Evolutionary conservation across 2,113 vertebrate species (phyloP), one percentile per base, ranked within the genome.

Genomic region (Rhipidura dahli): DNA sequence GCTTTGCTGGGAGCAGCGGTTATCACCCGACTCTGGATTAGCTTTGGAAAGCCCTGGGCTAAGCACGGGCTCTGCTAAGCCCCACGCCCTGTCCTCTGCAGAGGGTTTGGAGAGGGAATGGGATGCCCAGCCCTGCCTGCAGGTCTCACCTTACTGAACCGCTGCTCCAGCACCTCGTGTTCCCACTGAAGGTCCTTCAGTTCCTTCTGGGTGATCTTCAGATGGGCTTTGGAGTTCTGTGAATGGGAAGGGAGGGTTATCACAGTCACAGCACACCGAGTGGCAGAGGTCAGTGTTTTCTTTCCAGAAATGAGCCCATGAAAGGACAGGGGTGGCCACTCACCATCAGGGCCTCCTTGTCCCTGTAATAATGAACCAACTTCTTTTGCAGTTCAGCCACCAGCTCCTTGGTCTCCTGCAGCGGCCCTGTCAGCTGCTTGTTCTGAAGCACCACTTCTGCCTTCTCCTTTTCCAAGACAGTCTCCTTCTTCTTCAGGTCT

Each of bases 171-270:
- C 27, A 98, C 97, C 60, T 99, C 98, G 0, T 98, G 96, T 17
- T 99, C 98, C 97, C 97, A 98, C 92, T 97, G 98, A n/a, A 99
- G 96, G 33, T 98, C 98, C 80, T 98, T 98, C 71, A 99, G 91
- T 3, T 98, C 97, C 56, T 98, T 98, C 69, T 98, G 98, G 3
- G 96, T 84, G 13, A 98, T 73, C 90, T 97, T 99, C 93, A 98
- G 89, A 21, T 85, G 97, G 57, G 98, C 98, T 84, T 94, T 98
- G 8, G 96, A 68, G 35, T 97, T 93, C 99, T 99, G 96, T 13
- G 9, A 83, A 84, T 0, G 2, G 53, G 11, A 26, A 59, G 37
- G 28, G 24, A 39, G 31, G 31, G 18, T 54, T 39, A 76, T n/a
- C n/a, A n/a, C 4, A 13, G 28, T 3, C 69, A 5, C 15, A 47